Percentiles rank a stretch among this genome's conserved stretches.
Conservation (phyloP, 2,113 vertebrate species). For the Centropus bengalensis region DNA sequence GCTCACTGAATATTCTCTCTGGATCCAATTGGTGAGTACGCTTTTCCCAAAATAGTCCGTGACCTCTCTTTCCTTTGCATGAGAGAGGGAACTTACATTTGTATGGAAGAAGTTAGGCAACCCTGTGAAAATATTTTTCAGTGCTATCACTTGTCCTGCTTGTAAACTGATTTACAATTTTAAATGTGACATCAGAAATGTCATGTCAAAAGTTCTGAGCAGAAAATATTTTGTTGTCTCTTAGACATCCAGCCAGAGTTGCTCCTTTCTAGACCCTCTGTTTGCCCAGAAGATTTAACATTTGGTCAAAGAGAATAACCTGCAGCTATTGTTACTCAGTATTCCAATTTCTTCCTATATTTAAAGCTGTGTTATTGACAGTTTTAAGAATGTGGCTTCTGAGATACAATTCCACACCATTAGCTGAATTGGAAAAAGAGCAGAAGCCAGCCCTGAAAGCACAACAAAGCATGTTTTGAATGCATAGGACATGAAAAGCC, state of each 20-base stretch:
- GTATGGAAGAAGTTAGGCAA: slow-evolving; percentile 3
- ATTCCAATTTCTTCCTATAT: background rate
- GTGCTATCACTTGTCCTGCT: background rate
- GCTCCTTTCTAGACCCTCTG: background rate
- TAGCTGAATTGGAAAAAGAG: background rate
- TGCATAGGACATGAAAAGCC: slow-evolving; percentile 8
- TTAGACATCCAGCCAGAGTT: background rate
- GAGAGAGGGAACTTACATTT: slow-evolving; percentile 1
- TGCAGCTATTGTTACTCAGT: background rate
- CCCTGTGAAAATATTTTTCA: background rate
- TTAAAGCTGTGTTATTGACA: background rate
- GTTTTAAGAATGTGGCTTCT: background rate
- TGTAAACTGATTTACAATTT: slow-evolving; percentile 15
- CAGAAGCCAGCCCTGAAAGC: background rate
- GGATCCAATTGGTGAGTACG: slow-evolving; percentile 22
- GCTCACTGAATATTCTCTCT: slow-evolving; percentile 23
- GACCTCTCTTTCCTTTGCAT: background rate
- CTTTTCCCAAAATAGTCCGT: slow-evolving; percentile 41
- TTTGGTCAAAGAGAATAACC: background rate
- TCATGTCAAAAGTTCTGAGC: background rate
- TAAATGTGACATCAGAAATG: background rate
- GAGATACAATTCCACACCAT: background rate
- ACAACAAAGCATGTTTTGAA: background rate
- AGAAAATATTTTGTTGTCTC: background rate
- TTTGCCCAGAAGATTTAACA: background rate